Conservation (phyloP, 2,797 vertebrate species). For the Lepus oiostolus region DNA sequence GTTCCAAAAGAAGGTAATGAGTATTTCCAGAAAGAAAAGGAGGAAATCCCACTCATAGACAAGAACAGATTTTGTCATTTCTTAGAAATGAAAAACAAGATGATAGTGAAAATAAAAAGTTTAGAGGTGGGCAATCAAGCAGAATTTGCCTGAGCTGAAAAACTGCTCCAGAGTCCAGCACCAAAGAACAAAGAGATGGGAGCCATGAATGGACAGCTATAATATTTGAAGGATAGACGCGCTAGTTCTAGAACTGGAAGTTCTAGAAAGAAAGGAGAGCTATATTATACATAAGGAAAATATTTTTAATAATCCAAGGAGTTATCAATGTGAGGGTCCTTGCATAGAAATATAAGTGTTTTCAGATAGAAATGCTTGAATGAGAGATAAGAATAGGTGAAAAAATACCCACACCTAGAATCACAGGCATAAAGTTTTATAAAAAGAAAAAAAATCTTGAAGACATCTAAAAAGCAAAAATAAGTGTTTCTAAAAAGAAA, state of each 20-base stretch:
- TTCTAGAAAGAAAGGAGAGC: not conserved
- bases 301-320: constrained; percentile 17
- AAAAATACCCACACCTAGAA: not conserved
- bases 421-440: not conserved
- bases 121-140: not conserved
- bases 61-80: not conserved
- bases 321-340: not conserved
- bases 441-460: not conserved
- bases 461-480: not conserved
- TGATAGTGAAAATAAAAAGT: not conserved
- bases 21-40: not conserved
- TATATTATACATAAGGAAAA: not conserved
- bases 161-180: not conserved
- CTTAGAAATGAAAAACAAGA: not conserved
- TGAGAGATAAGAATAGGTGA: not conserved
- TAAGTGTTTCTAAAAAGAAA: not conserved
- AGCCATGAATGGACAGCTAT: not conserved
- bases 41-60: not conserved
- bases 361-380: not conserved
- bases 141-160: not conserved
- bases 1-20: not conserved
- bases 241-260: not conserved
- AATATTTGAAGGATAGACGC: not conserved
- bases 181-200: not conserved
- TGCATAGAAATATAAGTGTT: not conserved